phyloP scores from a whole-genome alignment of 2,113 vertebrate species.

The Vulpes ferrilata region DNA sequence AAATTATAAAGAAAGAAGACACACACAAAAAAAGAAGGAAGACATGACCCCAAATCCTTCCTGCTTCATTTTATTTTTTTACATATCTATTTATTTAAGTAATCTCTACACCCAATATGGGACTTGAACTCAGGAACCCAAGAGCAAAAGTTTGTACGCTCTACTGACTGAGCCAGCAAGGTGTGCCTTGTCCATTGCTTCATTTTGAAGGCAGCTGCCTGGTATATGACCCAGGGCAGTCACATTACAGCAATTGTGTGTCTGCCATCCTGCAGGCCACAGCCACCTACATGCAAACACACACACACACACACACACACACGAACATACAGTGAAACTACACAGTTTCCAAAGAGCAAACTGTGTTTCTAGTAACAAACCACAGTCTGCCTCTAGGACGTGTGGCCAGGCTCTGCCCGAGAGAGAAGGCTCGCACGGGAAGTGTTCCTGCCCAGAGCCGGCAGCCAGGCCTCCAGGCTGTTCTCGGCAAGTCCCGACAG shows the following conservation, averaged over 20 bases:
- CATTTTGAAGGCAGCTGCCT: constrained; percentile 10
- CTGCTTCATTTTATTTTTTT: background rate
- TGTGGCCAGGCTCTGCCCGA: constrained; percentile 2
- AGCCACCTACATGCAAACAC: background rate
- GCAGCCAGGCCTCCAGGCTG: constrained; percentile 38
- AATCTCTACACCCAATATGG: background rate
- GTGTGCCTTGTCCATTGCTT: background rate
- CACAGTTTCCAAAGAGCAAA: constrained; percentile 39
- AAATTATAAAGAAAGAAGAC: constrained; percentile 1
- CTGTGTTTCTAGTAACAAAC: constrained; percentile 65
- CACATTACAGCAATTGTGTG: background rate
- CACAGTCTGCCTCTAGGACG: constrained; percentile 33
- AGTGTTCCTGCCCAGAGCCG: background rate
- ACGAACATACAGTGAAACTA: background rate
- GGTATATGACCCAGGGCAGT: background rate
- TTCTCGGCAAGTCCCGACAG: constrained; percentile 67
- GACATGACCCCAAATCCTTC: background rate
- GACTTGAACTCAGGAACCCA: background rate
- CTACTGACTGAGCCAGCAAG: background rate
- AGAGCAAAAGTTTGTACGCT: background rate
- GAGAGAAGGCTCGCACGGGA: background rate
- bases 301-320: background rate
- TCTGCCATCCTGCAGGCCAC: background rate
- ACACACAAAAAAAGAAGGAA: background rate
- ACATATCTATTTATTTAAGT: background rate